Evolutionary conservation across 1,140 invertebrate genomes (phyloP).

Genomic region (Zaprionus capensis): DNA sequence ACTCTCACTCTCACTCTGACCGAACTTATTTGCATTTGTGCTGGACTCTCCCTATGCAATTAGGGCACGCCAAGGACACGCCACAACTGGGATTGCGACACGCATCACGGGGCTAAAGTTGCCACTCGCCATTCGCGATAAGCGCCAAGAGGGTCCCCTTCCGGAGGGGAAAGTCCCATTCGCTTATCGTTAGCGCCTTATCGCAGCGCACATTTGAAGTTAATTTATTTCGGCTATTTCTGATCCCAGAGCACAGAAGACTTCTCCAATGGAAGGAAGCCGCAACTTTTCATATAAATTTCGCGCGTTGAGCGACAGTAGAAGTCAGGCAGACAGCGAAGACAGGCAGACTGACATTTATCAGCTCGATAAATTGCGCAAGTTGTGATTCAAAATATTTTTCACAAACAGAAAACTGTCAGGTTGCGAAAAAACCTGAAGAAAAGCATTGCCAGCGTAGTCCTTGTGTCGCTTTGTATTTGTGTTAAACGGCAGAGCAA

Average conservation of each 20-base stretch:
- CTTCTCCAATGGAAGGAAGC: no score
- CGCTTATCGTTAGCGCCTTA: constrained; percentile 63
- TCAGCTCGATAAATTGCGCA: constrained; percentile 72
- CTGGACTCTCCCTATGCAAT: constrained; percentile 14
- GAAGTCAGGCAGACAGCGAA: constrained; percentile 13
- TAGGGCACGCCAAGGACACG: constrained; percentile 52
- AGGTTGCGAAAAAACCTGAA: constrained; percentile 18
- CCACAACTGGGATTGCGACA: constrained; percentile 19
- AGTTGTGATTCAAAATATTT: constrained; percentile 71
- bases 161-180: constrained; percentile 8
- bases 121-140: constrained; percentile 39
- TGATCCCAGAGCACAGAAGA: constrained; percentile 42
- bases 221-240: constrained; percentile 72
- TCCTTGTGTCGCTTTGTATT: constrained; percentile 13
- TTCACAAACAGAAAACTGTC: constrained; percentile 32
- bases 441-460: not conserved
- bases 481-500: constrained; percentile 38
- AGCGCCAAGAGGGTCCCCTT: constrained; percentile 55
- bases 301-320: constrained; percentile 55
- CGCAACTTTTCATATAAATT: constrained; percentile 78
- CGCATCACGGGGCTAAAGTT: constrained; percentile 14
- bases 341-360: constrained; percentile 45
- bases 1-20: not conserved
- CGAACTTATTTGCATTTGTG: constrained; percentile 9
- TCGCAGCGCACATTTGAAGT: constrained; percentile 60